Percentiles rank a stretch among this genome's conserved stretches.
phyloP scores from a whole-genome alignment of 2,888 invertebrate species.

The Mesorhabditis spiculigera region DNA sequence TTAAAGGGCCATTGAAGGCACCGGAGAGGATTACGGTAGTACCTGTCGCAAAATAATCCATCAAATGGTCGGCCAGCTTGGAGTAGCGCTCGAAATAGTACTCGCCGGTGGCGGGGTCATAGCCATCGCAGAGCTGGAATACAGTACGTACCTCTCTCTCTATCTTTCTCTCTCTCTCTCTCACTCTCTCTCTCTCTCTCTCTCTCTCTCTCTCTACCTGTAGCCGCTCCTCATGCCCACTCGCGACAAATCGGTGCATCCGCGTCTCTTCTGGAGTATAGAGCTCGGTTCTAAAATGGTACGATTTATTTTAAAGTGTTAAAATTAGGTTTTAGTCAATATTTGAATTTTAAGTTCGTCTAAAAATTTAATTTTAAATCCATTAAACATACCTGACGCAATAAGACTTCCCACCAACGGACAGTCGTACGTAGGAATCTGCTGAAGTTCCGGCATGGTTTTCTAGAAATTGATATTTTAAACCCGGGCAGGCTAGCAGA shows the following conservation, averaged over 20 bases:
- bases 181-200: too few relatives aligned
- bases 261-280: constrained; percentile 34
- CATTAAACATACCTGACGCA: constrained; percentile 20
- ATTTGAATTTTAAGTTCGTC: not conserved
- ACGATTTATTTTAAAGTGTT: not conserved
- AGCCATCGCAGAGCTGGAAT: constrained; percentile 34
- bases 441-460: constrained; percentile 11
- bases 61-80: constrained; percentile 46
- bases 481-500: too few relatives aligned
- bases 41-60: constrained; percentile 55
- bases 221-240: constrained; percentile 32
- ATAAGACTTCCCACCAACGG: constrained; percentile 53
- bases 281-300: constrained; percentile 24
- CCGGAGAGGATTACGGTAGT: too few relatives aligned
- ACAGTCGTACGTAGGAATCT: constrained; percentile 36
- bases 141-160: too few relatives aligned
- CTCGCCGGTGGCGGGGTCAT: constrained; percentile 38
- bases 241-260: constrained; percentile 37
- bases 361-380: not conserved
- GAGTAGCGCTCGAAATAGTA: constrained; percentile 55
- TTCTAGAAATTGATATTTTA: not conserved
- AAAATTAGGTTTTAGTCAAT: not conserved
- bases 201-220: not conserved
- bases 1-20: too few relatives aligned
- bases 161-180: too few relatives aligned